Conservation (phyloP, 2,797 vertebrate species). For the Potorous gilbertii region DNA sequence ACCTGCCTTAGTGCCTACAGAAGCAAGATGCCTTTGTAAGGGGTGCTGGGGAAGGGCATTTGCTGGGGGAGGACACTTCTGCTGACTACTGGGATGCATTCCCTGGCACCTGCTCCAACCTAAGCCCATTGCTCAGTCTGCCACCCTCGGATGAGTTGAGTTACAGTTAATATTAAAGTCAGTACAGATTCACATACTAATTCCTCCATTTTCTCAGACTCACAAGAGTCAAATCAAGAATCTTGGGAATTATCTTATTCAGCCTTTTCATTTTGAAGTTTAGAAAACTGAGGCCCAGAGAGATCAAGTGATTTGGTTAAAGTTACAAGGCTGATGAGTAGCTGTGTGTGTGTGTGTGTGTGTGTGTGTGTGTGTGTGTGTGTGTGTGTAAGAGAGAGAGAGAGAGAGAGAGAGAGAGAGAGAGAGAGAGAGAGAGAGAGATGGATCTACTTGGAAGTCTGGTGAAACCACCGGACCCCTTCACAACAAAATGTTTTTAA, state of each 20-base stretch:
- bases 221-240: not conserved
- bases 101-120: constrained; percentile 68
- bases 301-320: not conserved
- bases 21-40: constrained; percentile 70
- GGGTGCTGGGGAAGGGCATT: not conserved
- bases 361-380: not conserved
- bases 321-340: not conserved
- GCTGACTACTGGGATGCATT: constrained; percentile 62
- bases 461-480: not conserved
- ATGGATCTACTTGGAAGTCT: not conserved
- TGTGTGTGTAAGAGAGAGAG: not conserved
- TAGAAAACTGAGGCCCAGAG: not conserved
- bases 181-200: constrained; percentile 50
- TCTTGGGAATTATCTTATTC: not conserved
- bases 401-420: no score
- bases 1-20: constrained; percentile 74
- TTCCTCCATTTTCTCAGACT: constrained; percentile 22
- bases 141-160: constrained; percentile 59
- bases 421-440: no score
- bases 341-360: not conserved
- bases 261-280: not conserved
- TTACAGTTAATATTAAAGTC: constrained; percentile 65
- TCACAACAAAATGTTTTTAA: not conserved
- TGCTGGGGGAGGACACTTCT: constrained; percentile 59
- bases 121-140: constrained; percentile 72